A percentile compares a stretch with the other conserved stretches of the same genome.
Evolutionary conservation across 2,888 invertebrate genomes (phyloP).

Genomic region (Leptopilina myrica): DNA sequence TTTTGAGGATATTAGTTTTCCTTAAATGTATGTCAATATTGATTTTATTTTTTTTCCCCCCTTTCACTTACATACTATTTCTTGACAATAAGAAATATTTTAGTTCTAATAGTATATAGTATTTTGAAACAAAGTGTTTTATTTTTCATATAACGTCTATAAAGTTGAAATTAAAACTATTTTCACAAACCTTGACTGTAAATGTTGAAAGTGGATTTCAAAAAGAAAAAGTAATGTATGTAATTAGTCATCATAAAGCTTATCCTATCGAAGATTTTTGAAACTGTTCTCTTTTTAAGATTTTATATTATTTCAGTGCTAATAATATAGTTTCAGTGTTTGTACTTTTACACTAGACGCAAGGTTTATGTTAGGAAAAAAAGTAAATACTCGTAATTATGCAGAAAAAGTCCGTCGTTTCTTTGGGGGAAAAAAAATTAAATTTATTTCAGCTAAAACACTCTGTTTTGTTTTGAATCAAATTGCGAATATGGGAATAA

Average conservation of each 20-base stretch:
- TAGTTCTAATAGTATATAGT: not conserved
- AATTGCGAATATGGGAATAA: no score
- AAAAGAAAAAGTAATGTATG: not conserved
- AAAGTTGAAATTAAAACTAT: not conserved
- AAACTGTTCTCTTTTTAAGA: not conserved
- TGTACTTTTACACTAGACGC: not conserved
- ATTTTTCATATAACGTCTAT: not conserved
- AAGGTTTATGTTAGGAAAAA: not conserved
- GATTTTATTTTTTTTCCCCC: no score
- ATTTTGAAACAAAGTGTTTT: not conserved
- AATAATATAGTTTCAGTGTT: constrained; percentile 5
- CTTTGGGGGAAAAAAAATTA: not conserved
- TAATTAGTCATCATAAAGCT: constrained; percentile 17
- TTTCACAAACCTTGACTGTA: not conserved
- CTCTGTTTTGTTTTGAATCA: no score
- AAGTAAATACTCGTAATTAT: not conserved
- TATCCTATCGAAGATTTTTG: not conserved
- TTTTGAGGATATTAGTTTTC: not conserved
- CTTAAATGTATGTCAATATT: no score
- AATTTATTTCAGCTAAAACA: no score
- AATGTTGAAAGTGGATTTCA: not conserved
- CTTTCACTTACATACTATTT: not conserved
- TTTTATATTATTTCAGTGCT: not conserved
- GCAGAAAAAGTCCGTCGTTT: not conserved
- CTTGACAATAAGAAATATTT: not conserved